Evolutionary conservation across 2,797 vertebrate species (phyloP).

Genomic region (Anabacerthia variegaticeps): DNA sequence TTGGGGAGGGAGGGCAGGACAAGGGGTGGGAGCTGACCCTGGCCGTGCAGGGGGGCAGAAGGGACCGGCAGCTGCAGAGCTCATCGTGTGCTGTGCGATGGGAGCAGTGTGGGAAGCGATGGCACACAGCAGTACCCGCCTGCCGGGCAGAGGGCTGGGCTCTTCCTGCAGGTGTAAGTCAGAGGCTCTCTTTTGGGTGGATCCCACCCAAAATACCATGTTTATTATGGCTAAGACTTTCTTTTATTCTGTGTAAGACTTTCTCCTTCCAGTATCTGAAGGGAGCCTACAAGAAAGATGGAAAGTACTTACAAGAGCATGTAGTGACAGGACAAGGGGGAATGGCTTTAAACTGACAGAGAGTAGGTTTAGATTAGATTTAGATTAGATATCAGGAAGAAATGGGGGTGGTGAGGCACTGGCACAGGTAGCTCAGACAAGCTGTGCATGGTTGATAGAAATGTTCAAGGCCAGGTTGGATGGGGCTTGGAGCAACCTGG

Average conservation of each 20-base stretch:
- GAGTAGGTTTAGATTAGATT: background rate
- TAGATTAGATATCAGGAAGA: background rate
- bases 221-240: background rate
- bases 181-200: background rate
- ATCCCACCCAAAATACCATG: background rate
- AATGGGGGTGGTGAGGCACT: background rate
- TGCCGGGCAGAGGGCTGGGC: background rate
- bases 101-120: accelerated
- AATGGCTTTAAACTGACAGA: background rate
- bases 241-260: background rate
- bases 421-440: background rate
- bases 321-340: background rate
- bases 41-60: background rate
- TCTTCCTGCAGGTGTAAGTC: background rate
- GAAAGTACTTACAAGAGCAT: background rate
- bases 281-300: background rate
- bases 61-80: background rate
- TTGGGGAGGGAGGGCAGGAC: background rate
- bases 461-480: background rate
- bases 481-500: background rate
- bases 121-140: background rate
- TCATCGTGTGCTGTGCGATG: accelerated
- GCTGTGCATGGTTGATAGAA: background rate
- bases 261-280: background rate
- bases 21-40: background rate